These are phyloP conservation scores for Pyrgilauda ruficollis DNA, from an alignment of 2,113 vertebrate genomes.

Conservation along the genomic window DNA sequence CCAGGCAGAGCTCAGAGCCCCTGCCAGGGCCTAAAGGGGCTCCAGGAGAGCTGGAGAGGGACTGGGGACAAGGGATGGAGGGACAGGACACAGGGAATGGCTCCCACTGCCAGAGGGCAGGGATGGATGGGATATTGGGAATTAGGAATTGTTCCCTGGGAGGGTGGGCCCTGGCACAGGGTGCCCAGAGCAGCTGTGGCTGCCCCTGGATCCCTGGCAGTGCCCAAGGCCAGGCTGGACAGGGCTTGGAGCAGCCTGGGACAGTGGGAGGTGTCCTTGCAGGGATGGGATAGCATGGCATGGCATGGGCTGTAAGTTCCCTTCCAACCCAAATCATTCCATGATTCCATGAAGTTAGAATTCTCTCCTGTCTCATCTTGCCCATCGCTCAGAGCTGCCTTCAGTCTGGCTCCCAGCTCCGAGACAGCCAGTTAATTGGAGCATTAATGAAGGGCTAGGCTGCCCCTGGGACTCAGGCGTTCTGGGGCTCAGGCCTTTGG, in stretches of 20 bases:
- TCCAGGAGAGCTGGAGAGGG: neutral
- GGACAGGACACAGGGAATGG: neutral
- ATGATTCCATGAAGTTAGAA: neutral
- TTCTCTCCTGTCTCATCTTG: neutral
- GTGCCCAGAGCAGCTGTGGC: neutral
- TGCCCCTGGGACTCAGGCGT: neutral
- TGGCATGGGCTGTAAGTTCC: fast-evolving
- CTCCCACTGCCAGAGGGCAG: neutral
- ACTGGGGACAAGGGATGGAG: neutral
- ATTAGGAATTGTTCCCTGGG: fast-evolving
- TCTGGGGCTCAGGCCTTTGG: neutral
- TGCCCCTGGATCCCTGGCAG: neutral
- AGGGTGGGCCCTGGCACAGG: neutral
- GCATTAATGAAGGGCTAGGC: neutral
- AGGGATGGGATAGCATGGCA: no score
- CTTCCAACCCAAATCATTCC: neutral
- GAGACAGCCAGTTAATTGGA: neutral
- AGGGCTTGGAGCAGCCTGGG: neutral
- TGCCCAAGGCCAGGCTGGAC: neutral
- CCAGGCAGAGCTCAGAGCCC: neutral
- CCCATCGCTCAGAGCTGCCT: neutral
- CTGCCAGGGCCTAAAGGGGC: fast-evolving
- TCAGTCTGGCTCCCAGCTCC: neutral
- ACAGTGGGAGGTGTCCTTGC: fast-evolving
- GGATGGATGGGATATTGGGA: fast-evolving